Conservation (phyloP, 2,113 vertebrate species). For the Sigmodon hispidus region DNA sequence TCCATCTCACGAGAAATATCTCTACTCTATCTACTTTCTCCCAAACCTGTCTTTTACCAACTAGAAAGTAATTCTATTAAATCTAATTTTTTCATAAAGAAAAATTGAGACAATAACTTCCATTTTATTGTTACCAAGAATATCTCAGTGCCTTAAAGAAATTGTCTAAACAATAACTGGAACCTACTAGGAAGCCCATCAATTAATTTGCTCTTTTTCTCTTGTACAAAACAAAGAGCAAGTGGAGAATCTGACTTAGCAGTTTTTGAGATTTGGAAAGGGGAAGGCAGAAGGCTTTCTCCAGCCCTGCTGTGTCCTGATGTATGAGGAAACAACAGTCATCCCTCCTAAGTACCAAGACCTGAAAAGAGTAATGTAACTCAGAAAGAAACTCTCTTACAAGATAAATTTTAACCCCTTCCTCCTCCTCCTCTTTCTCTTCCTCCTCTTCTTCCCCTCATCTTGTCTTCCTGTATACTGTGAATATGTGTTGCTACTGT, state of each 20-base stretch:
- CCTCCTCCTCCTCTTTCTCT: not conserved
- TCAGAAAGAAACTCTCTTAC: not conserved
- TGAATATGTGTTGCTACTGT: too few species aligned
- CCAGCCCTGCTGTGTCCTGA: not conserved
- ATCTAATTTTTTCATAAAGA: not conserved
- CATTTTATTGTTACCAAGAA: slow-evolving; percentile 25
- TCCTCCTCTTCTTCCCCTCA: too few species aligned
- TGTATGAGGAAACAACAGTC: not conserved
- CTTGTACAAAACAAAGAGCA: not conserved
- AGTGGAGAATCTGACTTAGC: not conserved
- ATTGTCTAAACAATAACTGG: not conserved
- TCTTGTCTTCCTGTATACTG: too few species aligned
- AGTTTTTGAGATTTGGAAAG: not conserved
- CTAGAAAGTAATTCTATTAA: not conserved
- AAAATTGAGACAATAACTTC: not conserved
- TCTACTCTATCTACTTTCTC: not conserved
- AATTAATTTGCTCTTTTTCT: not conserved
- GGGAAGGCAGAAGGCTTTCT: not conserved
- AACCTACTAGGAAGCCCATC: not conserved
- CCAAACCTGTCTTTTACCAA: not conserved
- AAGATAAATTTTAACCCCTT: too few species aligned
- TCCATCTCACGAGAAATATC: not conserved
- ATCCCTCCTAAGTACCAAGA: not conserved
- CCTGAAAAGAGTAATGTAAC: not conserved
- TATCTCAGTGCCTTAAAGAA: not conserved